Conservation (phyloP, 2,797 vertebrate genomes). For the Phrynocephalus vlangalii region DNA sequence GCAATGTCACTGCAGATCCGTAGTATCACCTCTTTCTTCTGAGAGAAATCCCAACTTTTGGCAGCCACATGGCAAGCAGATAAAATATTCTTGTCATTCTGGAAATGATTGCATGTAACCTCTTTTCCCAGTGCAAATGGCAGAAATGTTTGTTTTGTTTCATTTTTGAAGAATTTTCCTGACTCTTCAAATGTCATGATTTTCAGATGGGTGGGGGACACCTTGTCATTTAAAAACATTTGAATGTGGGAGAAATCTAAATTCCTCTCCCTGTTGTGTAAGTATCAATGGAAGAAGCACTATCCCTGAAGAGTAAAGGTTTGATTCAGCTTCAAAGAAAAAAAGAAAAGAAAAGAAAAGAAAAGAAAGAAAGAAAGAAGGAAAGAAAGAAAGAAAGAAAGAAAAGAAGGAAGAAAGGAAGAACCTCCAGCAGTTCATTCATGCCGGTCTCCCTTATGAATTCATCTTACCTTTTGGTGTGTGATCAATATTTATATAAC, state of each 20-base stretch:
- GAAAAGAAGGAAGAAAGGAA: neutral
- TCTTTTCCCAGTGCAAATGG: neutral
- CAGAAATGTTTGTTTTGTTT: neutral
- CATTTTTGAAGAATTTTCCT: neutral
- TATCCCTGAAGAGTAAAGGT: neutral
- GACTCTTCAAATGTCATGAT: neutral
- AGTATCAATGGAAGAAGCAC: neutral
- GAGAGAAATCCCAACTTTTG: neutral
- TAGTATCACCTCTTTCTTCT: neutral
- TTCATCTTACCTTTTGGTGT: neutral
- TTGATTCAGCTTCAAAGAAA: neutral
- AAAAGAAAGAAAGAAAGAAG: neutral
- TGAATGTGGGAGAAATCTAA: neutral
- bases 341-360: neutral
- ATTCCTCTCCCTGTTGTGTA: neutral
- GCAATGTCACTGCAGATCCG: too few species aligned
- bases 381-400: neutral
- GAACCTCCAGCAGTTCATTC: neutral
- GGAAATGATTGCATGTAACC: neutral
- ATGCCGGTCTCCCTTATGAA: neutral
- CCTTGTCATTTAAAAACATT: neutral
- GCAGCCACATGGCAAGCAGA: neutral
- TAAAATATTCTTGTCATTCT: neutral
- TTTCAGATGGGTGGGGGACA: neutral
- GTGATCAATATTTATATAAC: neutral